phyloP scores from a whole-genome alignment of 2,113 vertebrate species.

The Apaloderma vittatum region DNA sequence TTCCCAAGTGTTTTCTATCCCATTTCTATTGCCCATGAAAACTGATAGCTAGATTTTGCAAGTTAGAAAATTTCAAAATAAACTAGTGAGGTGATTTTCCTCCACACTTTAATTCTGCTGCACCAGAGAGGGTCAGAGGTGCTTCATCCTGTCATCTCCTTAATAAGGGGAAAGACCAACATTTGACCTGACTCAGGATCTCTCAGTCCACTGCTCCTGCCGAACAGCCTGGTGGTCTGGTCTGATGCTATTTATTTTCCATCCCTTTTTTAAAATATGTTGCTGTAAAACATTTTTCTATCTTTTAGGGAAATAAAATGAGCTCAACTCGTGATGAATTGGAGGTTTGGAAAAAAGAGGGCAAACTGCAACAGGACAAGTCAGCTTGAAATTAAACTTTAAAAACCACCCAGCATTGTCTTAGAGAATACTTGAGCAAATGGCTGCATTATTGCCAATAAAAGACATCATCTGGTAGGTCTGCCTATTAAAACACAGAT shows the following conservation, averaged over 20 bases:
- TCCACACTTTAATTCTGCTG: not conserved
- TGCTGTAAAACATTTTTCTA: not conserved
- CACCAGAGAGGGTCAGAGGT: not conserved
- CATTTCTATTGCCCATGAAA: not conserved
- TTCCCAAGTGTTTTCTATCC: not conserved
- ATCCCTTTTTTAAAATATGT: not conserved
- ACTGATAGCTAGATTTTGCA: not conserved
- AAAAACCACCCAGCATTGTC: not conserved
- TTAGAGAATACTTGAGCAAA: not conserved
- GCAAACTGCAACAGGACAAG: not conserved
- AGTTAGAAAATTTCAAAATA: not conserved
- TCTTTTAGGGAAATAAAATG: not conserved
- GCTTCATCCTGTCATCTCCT: not conserved
- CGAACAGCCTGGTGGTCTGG: not conserved
- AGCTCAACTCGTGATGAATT: not conserved
- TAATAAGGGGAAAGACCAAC: not conserved
- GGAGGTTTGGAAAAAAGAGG: not conserved
- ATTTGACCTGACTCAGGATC: not conserved
- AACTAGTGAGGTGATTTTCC: not conserved
- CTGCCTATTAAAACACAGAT: constrained; percentile 9
- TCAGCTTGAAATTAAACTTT: not conserved
- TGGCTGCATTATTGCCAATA: not conserved
- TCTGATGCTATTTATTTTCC: not conserved
- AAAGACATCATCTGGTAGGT: not conserved
- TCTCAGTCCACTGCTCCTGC: not conserved